phyloP scores from a whole-genome alignment of 1,140 invertebrate species.

The Drosophila sturtevanti region DNA sequence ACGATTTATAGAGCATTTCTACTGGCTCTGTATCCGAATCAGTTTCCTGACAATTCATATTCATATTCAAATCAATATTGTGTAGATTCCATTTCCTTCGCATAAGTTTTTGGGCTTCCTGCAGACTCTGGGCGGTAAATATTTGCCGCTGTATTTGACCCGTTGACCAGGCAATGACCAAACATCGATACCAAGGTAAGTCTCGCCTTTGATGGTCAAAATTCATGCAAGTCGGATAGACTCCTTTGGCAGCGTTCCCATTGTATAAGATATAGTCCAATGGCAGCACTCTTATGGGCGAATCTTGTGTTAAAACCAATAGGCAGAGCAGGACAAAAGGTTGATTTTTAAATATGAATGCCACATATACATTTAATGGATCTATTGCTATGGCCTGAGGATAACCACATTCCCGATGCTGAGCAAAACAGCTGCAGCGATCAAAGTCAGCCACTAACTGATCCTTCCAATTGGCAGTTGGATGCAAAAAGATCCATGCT shows the following conservation, averaged over 20 bases:
- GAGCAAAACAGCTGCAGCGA: background rate
- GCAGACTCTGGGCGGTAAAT: background rate
- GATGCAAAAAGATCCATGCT: background rate
- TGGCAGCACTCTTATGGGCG: background rate
- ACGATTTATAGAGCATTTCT: no score
- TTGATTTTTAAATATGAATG: conserved; percentile 30
- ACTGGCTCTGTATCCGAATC: no score
- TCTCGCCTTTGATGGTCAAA: background rate
- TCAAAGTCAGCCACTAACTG: conserved; percentile 18
- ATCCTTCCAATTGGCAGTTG: background rate
- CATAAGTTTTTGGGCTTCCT: background rate
- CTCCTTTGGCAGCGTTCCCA: background rate
- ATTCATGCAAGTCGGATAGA: conserved; percentile 25
- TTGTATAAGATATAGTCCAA: conserved; percentile 16
- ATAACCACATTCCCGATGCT: background rate
- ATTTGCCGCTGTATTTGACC: conserved; percentile 12
- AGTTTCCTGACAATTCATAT: background rate
- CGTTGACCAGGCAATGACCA: conserved; percentile 12
- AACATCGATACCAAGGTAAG: background rate
- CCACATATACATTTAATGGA: conserved; percentile 24
- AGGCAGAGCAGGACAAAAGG: conserved; percentile 35
- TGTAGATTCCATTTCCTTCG: background rate
- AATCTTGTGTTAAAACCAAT: background rate
- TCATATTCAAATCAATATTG: background rate
- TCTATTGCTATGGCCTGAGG: conserved; percentile 31